phyloP scores from a whole-genome alignment of 2,797 vertebrate species.

The Limnodromus scolopaceus region DNA sequence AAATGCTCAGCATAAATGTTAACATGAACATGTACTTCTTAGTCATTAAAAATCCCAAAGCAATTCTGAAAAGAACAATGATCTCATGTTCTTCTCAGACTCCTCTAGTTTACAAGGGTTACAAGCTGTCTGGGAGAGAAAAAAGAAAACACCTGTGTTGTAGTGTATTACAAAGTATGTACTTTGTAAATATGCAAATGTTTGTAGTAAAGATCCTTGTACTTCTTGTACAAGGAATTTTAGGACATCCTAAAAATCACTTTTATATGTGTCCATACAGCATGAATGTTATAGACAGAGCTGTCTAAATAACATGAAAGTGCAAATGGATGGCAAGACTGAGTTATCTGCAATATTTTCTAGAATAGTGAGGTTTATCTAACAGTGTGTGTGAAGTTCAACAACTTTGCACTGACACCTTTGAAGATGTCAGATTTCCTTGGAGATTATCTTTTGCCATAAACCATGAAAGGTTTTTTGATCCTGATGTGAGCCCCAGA shows the following conservation, averaged over 20 bases:
- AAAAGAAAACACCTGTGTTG: neutral
- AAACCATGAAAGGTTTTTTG: neutral
- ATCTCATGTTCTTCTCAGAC: neutral
- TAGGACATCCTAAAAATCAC: neutral
- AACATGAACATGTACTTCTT: neutral
- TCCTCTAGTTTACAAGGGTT: neutral
- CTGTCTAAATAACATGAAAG: neutral
- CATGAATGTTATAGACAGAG: neutral
- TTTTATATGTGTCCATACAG: neutral
- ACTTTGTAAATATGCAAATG: neutral
- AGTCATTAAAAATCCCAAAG: neutral
- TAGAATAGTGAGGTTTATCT: neutral
- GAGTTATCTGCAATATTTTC: neutral
- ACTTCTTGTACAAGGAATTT: neutral
- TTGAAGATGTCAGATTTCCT: neutral
- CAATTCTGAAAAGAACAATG: neutral
- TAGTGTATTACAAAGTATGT: neutral
- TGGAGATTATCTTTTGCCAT: neutral
- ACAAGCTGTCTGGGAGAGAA: neutral
- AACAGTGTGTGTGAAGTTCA: neutral
- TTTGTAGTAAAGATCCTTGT: neutral
- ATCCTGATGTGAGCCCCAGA: neutral
- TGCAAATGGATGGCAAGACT: neutral
- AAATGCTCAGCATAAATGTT: neutral
- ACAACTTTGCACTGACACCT: neutral